Conservation (phyloP, 2,113 vertebrate genomes). For the Brevimyrus niger region DNA sequence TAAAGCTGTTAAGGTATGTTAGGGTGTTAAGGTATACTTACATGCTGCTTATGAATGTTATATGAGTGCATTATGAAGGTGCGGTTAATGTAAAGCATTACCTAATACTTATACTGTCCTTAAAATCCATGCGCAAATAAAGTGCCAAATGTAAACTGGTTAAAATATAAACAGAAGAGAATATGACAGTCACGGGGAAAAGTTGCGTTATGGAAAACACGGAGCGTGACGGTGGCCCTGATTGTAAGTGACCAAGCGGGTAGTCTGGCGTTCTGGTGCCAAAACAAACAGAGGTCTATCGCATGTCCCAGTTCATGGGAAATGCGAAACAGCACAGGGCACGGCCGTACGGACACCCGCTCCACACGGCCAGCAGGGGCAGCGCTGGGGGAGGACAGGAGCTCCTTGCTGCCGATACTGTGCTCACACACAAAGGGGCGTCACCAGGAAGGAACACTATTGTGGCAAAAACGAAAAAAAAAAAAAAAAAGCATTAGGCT, state of each 20-base stretch:
- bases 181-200: background rate
- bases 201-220: background rate
- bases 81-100: background rate
- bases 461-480: background rate
- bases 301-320: background rate
- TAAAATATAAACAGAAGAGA: background rate
- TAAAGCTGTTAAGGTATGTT: too few relatives aligned
- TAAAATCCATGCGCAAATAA: background rate
- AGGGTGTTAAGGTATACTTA: too few relatives aligned
- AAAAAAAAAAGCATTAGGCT: background rate
- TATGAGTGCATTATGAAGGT: too few relatives aligned
- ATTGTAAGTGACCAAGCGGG: background rate
- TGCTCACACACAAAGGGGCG: background rate
- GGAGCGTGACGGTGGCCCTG: background rate
- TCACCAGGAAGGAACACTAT: background rate
- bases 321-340: background rate
- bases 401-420: background rate
- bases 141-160: background rate
- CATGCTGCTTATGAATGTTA: too few relatives aligned
- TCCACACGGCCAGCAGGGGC: background rate
- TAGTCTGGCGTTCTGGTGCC: background rate
- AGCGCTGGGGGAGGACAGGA: background rate
- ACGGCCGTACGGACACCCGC: background rate
- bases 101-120: background rate
- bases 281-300: constrained; percentile 19